Evolutionary conservation across 2,113 vertebrate species (phyloP).

Genomic region (Neogale vison): DNA sequence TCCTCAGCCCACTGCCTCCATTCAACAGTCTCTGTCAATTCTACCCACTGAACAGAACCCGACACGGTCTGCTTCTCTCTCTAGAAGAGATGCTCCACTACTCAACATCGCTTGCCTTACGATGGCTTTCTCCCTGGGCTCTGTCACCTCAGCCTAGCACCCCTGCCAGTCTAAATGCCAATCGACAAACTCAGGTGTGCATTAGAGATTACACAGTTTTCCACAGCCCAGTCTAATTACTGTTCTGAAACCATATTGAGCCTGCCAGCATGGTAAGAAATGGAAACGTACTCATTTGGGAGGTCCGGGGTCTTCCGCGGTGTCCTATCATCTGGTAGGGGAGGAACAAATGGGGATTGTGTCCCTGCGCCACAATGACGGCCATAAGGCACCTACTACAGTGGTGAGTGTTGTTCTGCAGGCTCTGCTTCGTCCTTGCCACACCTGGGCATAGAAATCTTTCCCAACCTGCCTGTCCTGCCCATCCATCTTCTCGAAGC

Average conservation of each 20-base stretch:
- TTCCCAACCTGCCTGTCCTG: neutral
- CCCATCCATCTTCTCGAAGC: neutral
- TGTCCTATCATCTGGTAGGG: neutral
- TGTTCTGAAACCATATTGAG: neutral
- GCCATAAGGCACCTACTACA: neutral
- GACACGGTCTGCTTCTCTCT: neutral
- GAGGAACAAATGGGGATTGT: neutral
- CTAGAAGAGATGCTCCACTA: neutral
- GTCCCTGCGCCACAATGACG: neutral
- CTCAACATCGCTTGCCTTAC: neutral
- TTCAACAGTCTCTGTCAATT: neutral
- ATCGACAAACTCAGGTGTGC: neutral
- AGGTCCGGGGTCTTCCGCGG: neutral
- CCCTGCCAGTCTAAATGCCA: neutral
- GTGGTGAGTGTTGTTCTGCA: accelerated
- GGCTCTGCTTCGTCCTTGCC: neutral
- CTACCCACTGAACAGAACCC: neutral
- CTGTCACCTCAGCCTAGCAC: neutral
- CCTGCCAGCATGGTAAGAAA: neutral
- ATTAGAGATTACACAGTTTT: neutral
- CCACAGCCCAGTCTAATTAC: neutral
- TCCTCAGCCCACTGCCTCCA: neutral
- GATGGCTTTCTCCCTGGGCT: neutral
- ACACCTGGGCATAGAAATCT: no score
- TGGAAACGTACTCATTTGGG: neutral